Conservation (phyloP, 2,113 vertebrate genomes). For the Apteryx mantelli region DNA sequence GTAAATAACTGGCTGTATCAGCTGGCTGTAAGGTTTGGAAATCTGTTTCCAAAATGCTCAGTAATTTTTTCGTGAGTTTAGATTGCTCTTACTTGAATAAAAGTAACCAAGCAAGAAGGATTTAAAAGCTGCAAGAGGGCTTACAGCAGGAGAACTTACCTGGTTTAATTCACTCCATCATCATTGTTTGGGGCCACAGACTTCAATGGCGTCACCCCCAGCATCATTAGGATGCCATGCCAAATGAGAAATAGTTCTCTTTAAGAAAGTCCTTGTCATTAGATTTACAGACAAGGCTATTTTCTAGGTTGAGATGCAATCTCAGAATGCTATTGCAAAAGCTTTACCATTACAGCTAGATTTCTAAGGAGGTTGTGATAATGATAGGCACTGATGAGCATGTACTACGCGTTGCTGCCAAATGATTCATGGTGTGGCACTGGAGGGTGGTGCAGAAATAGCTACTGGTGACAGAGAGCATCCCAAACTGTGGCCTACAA, state of each 20-base stretch:
- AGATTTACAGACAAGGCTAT: neutral
- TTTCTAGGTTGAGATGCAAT: neutral
- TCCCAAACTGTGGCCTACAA: conserved; percentile 26
- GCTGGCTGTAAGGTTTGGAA: neutral
- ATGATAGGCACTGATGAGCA: neutral
- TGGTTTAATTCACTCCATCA: neutral
- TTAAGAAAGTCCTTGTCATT: neutral
- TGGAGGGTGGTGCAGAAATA: conserved; percentile 28
- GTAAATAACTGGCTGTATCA: neutral
- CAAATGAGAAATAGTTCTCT: neutral
- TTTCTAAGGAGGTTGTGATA: neutral
- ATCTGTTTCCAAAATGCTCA: neutral
- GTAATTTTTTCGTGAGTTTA: neutral
- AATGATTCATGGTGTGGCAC: neutral
- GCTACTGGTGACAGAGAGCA: neutral
- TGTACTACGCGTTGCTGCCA: neutral
- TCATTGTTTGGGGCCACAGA: accelerated
- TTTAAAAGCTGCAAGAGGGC: neutral
- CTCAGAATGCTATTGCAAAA: neutral
- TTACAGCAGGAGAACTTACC: neutral
- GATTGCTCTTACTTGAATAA: neutral
- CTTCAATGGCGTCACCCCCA: neutral
- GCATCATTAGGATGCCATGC: accelerated
- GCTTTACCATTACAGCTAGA: neutral
- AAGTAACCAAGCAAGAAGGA: neutral